phyloP scores from a whole-genome alignment of 2,113 vertebrate genomes.

The Scortum barcoo region DNA sequence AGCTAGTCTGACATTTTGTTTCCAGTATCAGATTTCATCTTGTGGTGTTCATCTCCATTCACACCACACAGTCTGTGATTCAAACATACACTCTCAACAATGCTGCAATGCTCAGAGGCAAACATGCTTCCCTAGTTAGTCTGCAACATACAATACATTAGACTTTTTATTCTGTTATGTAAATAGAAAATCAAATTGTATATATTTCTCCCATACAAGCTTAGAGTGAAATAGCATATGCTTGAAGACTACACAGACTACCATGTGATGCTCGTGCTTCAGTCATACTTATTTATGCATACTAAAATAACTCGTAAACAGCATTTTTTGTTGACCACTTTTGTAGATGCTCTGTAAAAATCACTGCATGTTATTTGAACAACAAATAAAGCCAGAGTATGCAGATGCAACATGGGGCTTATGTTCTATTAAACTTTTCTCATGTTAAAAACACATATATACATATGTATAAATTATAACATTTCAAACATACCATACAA shows the following conservation, averaged over 20 bases:
- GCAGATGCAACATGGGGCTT: background rate
- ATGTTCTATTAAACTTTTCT: background rate
- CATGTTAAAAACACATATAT: background rate
- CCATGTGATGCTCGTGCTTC: background rate
- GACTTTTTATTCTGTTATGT: background rate
- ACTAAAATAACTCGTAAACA: background rate
- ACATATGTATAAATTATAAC: background rate
- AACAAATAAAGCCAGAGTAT: background rate
- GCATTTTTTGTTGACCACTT: background rate
- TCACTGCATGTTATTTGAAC: background rate
- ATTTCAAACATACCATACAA: background rate
- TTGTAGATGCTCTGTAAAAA: background rate
- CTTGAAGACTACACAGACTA: background rate
- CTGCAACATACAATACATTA: background rate
- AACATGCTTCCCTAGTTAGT: background rate
- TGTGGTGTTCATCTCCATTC: constrained; percentile 48
- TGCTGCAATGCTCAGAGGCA: no score
- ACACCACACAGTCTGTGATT: no score
- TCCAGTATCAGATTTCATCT: constrained; percentile 80
- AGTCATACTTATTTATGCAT: background rate
- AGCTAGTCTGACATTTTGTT: constrained; percentile 83
- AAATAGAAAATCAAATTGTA: background rate
- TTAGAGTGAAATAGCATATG: background rate
- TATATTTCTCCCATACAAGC: background rate
- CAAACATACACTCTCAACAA: no score